Conservation (phyloP, 2,888 invertebrate genomes). For the Galerucella nymphaeae region DNA sequence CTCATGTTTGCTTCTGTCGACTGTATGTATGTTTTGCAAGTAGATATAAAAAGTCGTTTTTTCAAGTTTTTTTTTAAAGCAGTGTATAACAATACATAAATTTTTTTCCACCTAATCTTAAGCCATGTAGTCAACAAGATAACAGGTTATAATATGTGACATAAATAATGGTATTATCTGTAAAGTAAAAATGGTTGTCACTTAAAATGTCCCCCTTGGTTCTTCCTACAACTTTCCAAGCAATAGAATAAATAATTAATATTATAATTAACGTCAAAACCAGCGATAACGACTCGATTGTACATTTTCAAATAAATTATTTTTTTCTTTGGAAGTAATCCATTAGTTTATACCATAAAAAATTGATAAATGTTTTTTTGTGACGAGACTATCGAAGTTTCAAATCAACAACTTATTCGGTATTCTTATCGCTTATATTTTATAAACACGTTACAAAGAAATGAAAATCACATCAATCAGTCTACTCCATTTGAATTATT, state of each 20-base stretch:
- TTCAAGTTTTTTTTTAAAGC: no score
- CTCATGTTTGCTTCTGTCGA: no score
- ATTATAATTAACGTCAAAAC: constrained; percentile 5
- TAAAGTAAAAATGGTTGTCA: not conserved
- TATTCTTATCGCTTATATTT: constrained; percentile 28
- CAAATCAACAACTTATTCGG: not conserved
- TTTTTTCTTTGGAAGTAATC: constrained; percentile 19
- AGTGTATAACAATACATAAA: no score
- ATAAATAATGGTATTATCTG: not conserved
- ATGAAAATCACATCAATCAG: constrained; percentile 17
- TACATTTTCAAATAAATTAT: constrained; percentile 23
- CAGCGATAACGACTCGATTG: constrained; percentile 16
- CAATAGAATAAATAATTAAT: not conserved
- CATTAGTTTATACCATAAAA: constrained; percentile 14
- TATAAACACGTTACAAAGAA: constrained; percentile 16
- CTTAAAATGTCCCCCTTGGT: not conserved
- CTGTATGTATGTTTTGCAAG: no score
- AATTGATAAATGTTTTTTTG: constrained; percentile 25
- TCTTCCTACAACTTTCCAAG: not conserved
- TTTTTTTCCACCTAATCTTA: not conserved
- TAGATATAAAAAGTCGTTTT: no score
- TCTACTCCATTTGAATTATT: constrained; percentile 8
- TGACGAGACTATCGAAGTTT: constrained; percentile 11
- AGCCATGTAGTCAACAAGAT: not conserved
- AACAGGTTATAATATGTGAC: not conserved